Evolutionary conservation across 2,888 invertebrate genomes (phyloP).

Genomic region (Epistrophe eligans): DNA sequence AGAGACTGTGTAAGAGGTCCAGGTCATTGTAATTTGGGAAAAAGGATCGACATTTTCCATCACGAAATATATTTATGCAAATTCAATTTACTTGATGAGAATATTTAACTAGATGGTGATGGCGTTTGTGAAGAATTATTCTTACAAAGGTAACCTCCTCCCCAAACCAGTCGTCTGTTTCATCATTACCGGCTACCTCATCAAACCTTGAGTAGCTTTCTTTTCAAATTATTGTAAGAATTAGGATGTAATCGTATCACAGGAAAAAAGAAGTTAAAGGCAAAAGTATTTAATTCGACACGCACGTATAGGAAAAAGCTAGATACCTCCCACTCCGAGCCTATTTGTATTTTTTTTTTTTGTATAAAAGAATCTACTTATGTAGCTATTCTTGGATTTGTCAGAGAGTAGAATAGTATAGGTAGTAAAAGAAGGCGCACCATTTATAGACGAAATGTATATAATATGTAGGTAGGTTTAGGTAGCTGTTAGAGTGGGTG

Average conservation of each 20-base stretch:
- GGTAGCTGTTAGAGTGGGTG: constrained; percentile 36
- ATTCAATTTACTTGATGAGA: constrained; percentile 52
- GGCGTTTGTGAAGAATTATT: constrained; percentile 20
- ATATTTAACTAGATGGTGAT: constrained; percentile 28
- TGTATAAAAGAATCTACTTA: constrained; percentile 24
- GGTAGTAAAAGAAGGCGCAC: neutral
- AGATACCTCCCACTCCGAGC: neutral
- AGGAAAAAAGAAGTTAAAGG: constrained; percentile 25
- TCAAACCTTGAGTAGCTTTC: constrained; percentile 21
- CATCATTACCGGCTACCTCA: constrained; percentile 1
- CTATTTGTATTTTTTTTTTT: too few relatives aligned
- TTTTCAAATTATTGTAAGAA: constrained; percentile 37
- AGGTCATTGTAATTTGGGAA: constrained; percentile 31
- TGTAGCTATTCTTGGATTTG: constrained; percentile 18
- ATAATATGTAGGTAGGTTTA: constrained; percentile 2
- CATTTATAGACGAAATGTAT: neutral
- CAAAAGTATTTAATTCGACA: constrained; percentile 40
- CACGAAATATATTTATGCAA: constrained; percentile 45
- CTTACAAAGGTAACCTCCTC: neutral
- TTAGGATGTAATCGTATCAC: constrained; percentile 25
- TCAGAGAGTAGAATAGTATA: too few relatives aligned
- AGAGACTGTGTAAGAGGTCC: neutral
- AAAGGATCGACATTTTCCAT: constrained; percentile 42
- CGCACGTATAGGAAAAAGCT: constrained; percentile 23
- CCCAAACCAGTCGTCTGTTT: neutral